phyloP scores from a whole-genome alignment of 2,888 invertebrate genomes.

The Conchocele bisecta region DNA sequence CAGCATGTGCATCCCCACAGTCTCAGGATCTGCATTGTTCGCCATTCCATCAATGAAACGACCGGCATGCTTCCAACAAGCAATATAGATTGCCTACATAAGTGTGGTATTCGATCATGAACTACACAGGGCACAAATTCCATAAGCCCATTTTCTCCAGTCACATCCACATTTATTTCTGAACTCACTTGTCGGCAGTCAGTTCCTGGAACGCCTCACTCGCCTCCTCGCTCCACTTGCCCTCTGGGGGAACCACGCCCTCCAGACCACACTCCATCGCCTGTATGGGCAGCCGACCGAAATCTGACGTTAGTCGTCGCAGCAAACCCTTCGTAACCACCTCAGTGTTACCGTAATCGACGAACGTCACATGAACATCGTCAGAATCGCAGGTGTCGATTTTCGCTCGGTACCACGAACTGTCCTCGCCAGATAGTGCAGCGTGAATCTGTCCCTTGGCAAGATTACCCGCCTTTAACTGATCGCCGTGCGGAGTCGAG shows the following conservation, averaged over 20 bases:
- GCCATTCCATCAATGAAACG: too few relatives aligned
- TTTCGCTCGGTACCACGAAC: slow-evolving; percentile 75
- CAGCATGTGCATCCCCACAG: too few relatives aligned
- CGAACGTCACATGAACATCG: slow-evolving; percentile 67
- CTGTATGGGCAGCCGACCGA: slow-evolving; percentile 69
- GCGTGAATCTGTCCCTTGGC: slow-evolving; percentile 64
- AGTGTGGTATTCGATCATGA: too few relatives aligned
- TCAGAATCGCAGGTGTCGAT: slow-evolving; percentile 47
- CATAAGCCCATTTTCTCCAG: too few relatives aligned
- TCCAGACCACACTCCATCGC: slow-evolving; percentile 73
- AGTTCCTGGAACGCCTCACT: slow-evolving; percentile 59
- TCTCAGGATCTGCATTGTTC: too few relatives aligned
- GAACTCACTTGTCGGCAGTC: slow-evolving; percentile 65
- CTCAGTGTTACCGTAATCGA: slow-evolving; percentile 81
- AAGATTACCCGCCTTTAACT: slow-evolving; percentile 43
- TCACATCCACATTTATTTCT: too few relatives aligned
- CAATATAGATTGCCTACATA: too few relatives aligned
- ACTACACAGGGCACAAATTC: too few relatives aligned
- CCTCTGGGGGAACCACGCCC: slow-evolving; percentile 60
- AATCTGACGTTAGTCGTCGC: slow-evolving; percentile 69
- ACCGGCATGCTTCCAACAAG: too few relatives aligned
- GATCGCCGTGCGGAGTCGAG: slow-evolving; percentile 40
- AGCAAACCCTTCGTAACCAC: slow-evolving; percentile 64
- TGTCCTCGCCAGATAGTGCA: slow-evolving; percentile 72
- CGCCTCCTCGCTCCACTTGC: slow-evolving; percentile 65